phyloP scores from a whole-genome alignment of 2,888 invertebrate species.

The Galeruca laticollis region DNA sequence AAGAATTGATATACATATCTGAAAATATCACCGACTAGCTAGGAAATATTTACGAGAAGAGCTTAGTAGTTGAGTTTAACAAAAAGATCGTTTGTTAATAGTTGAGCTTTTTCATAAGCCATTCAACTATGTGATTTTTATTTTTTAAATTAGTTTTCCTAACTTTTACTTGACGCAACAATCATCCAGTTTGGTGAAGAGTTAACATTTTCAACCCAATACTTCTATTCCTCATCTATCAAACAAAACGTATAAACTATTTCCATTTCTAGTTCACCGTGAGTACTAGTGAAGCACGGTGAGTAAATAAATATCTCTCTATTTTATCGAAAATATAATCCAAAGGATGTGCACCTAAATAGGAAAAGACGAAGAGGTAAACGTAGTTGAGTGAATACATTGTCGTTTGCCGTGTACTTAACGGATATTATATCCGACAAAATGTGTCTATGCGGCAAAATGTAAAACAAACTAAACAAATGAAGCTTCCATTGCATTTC shows the following conservation, averaged over 20 bases:
- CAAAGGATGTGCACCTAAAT: conserved; percentile 10
- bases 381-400: conserved; percentile 28
- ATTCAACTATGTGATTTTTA: too few species aligned
- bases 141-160: too few species aligned
- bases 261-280: not conserved
- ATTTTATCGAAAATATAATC: conserved; percentile 16
- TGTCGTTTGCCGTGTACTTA: conserved; percentile 31
- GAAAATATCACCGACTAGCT: too few species aligned
- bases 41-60: too few species aligned
- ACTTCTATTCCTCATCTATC: too few species aligned
- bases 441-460: conserved; percentile 35
- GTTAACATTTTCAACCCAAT: too few species aligned
- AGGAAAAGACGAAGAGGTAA: conserved; percentile 29
- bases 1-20: too few species aligned
- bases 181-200: too few species aligned
- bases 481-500: conserved; percentile 46
- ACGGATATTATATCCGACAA: conserved; percentile 38
- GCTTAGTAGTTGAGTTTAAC: too few species aligned
- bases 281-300: not conserved
- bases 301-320: not conserved
- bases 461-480: conserved; percentile 45
- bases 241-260: not conserved
- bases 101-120: too few species aligned
- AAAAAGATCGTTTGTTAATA: too few species aligned
- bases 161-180: too few species aligned